Evolutionary conservation across 1,140 invertebrate genomes (phyloP).

Genomic region (Drosophila pseudoobscura): DNA sequence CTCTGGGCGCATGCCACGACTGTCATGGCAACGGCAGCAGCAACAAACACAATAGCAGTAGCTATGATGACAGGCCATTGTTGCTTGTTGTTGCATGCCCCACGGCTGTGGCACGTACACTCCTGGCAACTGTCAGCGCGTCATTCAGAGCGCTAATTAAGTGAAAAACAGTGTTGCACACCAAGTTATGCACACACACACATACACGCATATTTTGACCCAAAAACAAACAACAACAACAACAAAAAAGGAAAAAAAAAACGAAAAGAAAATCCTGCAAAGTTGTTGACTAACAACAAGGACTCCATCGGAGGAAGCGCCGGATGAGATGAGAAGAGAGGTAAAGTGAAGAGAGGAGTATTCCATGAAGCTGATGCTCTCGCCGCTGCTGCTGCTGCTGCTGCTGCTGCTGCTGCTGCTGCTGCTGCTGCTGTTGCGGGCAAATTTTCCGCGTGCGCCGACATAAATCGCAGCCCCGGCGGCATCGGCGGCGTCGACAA

Average conservation of each 20-base stretch:
- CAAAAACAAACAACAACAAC: slow-evolving; percentile 51
- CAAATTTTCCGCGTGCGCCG: slow-evolving; percentile 49
- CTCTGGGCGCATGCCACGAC: slow-evolving; percentile 22
- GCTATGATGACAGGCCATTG: slow-evolving; percentile 29
- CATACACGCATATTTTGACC: slow-evolving; percentile 61
- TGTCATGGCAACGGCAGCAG: slow-evolving; percentile 6
- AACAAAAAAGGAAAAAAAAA: slow-evolving; percentile 27
- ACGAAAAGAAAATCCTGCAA: slow-evolving; percentile 32
- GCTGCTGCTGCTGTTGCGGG: slow-evolving; percentile 6
- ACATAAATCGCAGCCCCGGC: slow-evolving; percentile 61
- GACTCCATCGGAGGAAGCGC: slow-evolving; percentile 24
- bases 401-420: background rate
- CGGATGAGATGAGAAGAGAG: background rate
- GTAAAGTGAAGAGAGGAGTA: slow-evolving; percentile 7
- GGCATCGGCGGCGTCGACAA: slow-evolving; percentile 36
- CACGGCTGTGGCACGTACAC: slow-evolving; percentile 58
- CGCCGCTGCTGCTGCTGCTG: slow-evolving; percentile 5
- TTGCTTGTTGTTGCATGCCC: slow-evolving; percentile 59
- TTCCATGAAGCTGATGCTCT: slow-evolving; percentile 17
- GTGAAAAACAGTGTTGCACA: slow-evolving; percentile 74
- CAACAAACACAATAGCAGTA: background rate
- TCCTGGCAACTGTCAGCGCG: slow-evolving; percentile 73
- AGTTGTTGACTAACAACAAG: slow-evolving; percentile 74
- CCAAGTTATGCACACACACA: background rate
- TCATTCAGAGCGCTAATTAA: slow-evolving; percentile 77